A percentile compares a stretch with the other conserved stretches of the same genome.
phyloP scores from a whole-genome alignment of 2,888 invertebrate species.

The Orgyia antiqua region DNA sequence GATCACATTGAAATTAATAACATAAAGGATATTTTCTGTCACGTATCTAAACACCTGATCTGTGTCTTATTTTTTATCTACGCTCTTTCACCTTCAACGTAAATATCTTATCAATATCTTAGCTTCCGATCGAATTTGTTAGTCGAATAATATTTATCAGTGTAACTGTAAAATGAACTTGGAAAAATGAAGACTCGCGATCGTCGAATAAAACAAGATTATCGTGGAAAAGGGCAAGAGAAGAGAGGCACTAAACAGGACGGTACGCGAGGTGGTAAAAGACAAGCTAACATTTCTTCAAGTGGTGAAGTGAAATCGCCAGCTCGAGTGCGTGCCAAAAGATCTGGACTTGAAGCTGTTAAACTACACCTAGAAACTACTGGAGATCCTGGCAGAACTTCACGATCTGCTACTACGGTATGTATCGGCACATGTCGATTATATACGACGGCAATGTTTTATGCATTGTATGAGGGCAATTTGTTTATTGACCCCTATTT shows the following conservation, averaged over 20 bases:
- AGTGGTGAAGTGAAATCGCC: conserved; percentile 26
- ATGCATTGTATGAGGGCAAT: too few relatives aligned
- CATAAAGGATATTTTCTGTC: conserved; percentile 54
- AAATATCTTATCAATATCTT: conserved; percentile 61
- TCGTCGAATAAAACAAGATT: conserved; percentile 40
- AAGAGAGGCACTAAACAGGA: conserved; percentile 34
- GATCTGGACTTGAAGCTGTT: conserved; percentile 67
- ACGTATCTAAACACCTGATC: conserved; percentile 51
- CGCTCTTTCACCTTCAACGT: conserved; percentile 54
- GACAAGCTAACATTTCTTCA: conserved; percentile 14
- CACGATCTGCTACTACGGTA: conserved; percentile 68
- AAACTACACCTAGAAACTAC: conserved; percentile 60
- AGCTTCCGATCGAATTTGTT: conserved; percentile 40
- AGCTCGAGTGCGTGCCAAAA: conserved; percentile 41
- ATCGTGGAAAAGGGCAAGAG: conserved; percentile 29
- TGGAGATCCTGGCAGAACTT: conserved; percentile 64
- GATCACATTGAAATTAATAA: conserved; percentile 52
- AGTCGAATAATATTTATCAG: conserved; percentile 26
- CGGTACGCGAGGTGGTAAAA: conserved; percentile 28
- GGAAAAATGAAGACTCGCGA: conserved; percentile 55
- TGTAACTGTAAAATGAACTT: conserved; percentile 30
- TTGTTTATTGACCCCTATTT: too few relatives aligned
- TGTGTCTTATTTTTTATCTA: conserved; percentile 59
- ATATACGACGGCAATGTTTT: too few relatives aligned
- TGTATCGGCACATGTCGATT: too few relatives aligned